Base-by-base conservation (phyloP, 2,888 invertebrate genomes). In the Nomada goodeniana region DNA sequence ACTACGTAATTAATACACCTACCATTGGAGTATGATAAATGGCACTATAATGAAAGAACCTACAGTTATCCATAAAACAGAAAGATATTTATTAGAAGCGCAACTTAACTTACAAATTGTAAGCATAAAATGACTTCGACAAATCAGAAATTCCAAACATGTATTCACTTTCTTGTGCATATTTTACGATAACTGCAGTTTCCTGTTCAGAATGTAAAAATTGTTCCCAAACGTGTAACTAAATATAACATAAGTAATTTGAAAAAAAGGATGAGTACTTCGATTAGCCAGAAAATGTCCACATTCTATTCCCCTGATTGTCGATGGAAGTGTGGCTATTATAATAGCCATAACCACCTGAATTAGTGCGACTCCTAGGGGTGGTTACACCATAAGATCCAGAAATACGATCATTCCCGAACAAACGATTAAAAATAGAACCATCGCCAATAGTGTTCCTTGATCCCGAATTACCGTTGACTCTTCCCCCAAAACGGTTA, bases 251-350 rank as follows among this genome's bases (percentile, higher is more conserved):
- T 23, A 50, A 44, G 29, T 36, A 42, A 29, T 1, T 55, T 18
- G 15, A 42, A 52, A 36, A 50, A 42, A 18, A 26, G 10, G 23
- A 26, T 18, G 18, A 9, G 29, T 18, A 60, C 29, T 20, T 15
- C 9, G 44, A 61, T 89, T 86, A 91, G 29, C 91, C 88, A 18
- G 93, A 92, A 76, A 93, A 93, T 20, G 89, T 93, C 93, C 93
- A 93, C 50, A 91, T 86, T 76, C 90, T 89, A 76, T 93, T 92
- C 53, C 93, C 93, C 0, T 88, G 84, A 11, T 80, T 76, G 74
- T 93, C 92, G 13, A 84, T 82, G 2, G 88, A 85, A 7, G 90
- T 88, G 76, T 92, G 92, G 59, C 91, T 91, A n/a, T 86, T 78
- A 68, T 91, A 90, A 85, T 92, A 91, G 80, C 90, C 82, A 53